Percentiles rank a stretch among this genome's conserved stretches.
These are phyloP conservation scores for Vannuccia rotundouncinata DNA, from an alignment of 2,888 invertebrate species.

Conservation along the genomic window DNA sequence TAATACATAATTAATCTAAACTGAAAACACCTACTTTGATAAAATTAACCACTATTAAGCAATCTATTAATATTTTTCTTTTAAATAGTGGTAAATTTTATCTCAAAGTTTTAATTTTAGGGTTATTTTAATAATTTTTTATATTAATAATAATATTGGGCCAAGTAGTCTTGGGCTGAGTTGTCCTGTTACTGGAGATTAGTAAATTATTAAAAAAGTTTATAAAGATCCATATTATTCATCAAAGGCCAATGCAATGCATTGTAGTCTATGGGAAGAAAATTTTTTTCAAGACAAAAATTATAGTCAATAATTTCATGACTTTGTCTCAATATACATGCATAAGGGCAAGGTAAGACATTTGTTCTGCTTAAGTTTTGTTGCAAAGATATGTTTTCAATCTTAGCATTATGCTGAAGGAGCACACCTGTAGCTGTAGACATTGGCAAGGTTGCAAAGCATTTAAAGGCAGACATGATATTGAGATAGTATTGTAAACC, in stretches of 20 bases:
- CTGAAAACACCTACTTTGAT: too few species aligned
- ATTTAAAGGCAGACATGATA: constrained; percentile 15
- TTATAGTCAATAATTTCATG: constrained; percentile 12
- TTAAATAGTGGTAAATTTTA: too few species aligned
- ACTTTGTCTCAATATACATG: neutral
- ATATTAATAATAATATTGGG: too few species aligned
- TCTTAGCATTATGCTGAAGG: neutral
- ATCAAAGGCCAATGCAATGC: constrained; percentile 11
- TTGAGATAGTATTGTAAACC: constrained; percentile 10
- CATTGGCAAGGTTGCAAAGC: constrained; percentile 3
- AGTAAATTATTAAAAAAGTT: constrained; percentile 14
- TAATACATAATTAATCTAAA: too few species aligned
- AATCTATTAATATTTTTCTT: too few species aligned
- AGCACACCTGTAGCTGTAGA: neutral
- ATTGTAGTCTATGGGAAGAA: neutral
- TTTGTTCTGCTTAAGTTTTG: neutral
- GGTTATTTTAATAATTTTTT: too few species aligned
- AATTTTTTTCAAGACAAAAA: neutral
- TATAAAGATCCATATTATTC: constrained; percentile 14
- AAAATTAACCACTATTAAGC: too few species aligned
- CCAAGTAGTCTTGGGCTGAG: too few species aligned
- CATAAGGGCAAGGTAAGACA: neutral
- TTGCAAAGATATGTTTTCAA: constrained; percentile 14
- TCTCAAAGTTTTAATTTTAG: too few species aligned
- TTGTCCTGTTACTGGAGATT: too few species aligned